Conservation (phyloP, 2,797 vertebrate genomes). For the Takifugu ocellatus region DNA sequence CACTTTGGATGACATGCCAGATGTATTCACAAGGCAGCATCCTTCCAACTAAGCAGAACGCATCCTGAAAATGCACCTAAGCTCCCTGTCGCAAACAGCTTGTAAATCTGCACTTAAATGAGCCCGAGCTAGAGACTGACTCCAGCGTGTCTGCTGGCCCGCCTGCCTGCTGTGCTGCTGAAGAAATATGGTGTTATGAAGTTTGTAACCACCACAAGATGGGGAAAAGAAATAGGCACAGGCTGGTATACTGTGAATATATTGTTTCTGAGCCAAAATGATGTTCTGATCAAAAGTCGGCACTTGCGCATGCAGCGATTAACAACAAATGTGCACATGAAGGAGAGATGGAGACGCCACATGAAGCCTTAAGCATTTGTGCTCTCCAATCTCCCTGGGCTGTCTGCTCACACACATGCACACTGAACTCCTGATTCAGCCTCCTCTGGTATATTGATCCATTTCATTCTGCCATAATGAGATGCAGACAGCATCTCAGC, state of each 20-base stretch:
- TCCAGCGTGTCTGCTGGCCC: constrained; percentile 39
- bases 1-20: constrained; percentile 50
- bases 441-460: constrained; percentile 75
- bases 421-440: constrained; percentile 51
- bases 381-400: constrained; percentile 58
- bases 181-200: constrained; percentile 63
- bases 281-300: constrained; percentile 3
- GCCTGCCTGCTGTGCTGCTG: constrained; percentile 47
- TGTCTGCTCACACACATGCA: constrained; percentile 39
- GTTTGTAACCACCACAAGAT: constrained; percentile 34
- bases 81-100: constrained; percentile 53
- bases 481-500: constrained; percentile 70
- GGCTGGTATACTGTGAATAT: constrained; percentile 42
- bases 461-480: constrained; percentile 71
- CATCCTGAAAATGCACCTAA: constrained; percentile 43
- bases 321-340: constrained; percentile 32
- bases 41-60: constrained; percentile 34
- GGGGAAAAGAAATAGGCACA: constrained; percentile 9
- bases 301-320: constrained; percentile 3
- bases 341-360: constrained; percentile 24
- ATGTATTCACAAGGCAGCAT: constrained; percentile 44
- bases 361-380: constrained; percentile 41
- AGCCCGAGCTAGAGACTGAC: constrained; percentile 53
- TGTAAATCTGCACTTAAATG: constrained; percentile 71
- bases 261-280: constrained; percentile 23